Conservation (phyloP, 2,888 invertebrate genomes). For the Shargacucullia verbasci region DNA sequence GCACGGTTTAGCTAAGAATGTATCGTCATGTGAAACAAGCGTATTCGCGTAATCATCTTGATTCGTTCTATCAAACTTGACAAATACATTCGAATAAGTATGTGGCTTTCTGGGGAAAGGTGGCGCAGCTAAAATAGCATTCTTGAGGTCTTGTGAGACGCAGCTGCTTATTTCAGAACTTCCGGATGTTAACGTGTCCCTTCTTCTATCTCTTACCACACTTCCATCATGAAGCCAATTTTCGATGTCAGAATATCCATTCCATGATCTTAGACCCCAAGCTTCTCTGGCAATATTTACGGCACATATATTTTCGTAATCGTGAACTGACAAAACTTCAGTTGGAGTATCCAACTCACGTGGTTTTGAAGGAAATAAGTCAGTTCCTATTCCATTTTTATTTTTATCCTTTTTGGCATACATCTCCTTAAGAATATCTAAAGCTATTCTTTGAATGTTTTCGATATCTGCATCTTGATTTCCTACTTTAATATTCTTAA, state of each 20-base stretch:
- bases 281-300: constrained; percentile 91
- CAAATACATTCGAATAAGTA: constrained; percentile 85
- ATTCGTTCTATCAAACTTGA: constrained; percentile 80
- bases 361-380: constrained; percentile 75
- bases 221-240: constrained; percentile 90
- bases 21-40: constrained; percentile 84
- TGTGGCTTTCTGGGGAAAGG: constrained; percentile 81
- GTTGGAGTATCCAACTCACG: constrained; percentile 88
- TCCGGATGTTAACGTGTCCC: constrained; percentile 88
- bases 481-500: constrained; percentile 87
- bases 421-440: constrained; percentile 87
- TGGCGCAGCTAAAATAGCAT: constrained; percentile 81
- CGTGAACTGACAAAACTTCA: constrained; percentile 90
- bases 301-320: constrained; percentile 91
- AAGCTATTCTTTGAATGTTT: constrained; percentile 87
- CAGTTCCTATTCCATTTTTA: constrained; percentile 73
- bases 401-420: constrained; percentile 85
- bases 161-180: constrained; percentile 89
- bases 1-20: constrained; percentile 89
- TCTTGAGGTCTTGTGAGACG: constrained; percentile 82
- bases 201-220: constrained; percentile 88
- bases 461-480: constrained; percentile 88
- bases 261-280: constrained; percentile 91
- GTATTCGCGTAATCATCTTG: constrained; percentile 88
- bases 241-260: constrained; percentile 90